A percentile compares a stretch with the other conserved stretches of the same genome.
These are phyloP conservation scores for Hippopotamus amphibius DNA, from an alignment of 2,113 vertebrate genomes.

Conservation along the genomic window DNA sequence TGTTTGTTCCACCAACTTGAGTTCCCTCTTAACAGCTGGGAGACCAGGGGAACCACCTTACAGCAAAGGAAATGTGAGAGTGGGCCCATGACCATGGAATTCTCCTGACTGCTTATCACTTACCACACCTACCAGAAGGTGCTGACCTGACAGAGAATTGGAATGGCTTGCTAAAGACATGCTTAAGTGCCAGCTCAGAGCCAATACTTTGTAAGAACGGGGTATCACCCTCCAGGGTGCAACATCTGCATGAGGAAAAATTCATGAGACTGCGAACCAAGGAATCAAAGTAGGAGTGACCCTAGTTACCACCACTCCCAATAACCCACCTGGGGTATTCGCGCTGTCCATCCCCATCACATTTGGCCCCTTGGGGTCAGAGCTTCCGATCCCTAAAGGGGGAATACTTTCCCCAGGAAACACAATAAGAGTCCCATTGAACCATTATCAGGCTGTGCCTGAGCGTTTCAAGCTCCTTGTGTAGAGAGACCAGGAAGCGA, in stretches of 20 bases:
- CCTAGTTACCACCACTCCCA: background rate
- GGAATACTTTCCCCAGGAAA: background rate
- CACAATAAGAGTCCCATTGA: background rate
- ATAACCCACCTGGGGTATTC: background rate
- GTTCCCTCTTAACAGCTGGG: background rate
- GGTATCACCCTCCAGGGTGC: background rate
- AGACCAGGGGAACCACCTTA: background rate
- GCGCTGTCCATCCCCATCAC: background rate
- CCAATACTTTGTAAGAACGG: background rate
- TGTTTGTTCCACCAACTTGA: background rate
- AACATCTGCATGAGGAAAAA: background rate
- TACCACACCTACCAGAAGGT: background rate
- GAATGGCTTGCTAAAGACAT: slow-evolving; percentile 6
- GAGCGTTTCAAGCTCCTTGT: background rate
- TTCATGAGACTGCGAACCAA: background rate
- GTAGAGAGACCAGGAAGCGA: background rate
- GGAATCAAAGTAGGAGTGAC: background rate
- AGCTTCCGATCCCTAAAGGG: background rate
- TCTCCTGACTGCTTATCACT: background rate
- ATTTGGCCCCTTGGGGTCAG: background rate
- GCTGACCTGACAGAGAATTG: background rate
- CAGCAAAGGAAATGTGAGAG: background rate
- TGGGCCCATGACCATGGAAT: background rate
- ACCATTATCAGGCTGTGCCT: background rate
- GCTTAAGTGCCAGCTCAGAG: background rate